These are phyloP conservation scores for Clarias magur DNA, from an alignment of 2,113 vertebrate genomes.

Conservation along the genomic window DNA sequence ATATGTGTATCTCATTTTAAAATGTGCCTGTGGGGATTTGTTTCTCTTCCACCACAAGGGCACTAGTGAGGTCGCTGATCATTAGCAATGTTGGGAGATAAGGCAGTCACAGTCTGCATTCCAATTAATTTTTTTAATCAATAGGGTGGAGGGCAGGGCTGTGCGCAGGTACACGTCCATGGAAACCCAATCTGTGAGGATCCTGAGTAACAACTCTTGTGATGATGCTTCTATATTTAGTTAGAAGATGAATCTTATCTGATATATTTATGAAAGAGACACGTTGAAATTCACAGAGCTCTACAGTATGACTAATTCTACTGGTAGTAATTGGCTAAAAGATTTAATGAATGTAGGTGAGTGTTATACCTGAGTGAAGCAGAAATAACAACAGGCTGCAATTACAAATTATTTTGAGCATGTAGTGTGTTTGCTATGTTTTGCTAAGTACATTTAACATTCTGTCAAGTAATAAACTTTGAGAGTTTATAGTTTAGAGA, in stretches of 20 bases:
- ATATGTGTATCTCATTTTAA: slow-evolving; percentile 6
- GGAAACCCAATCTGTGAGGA: neutral
- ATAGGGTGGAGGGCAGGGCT: neutral
- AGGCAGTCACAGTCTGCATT: neutral
- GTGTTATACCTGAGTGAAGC: neutral
- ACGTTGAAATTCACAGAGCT: neutral
- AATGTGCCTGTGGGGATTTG: slow-evolving; percentile 7
- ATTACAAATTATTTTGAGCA: neutral
- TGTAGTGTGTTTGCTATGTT: neutral
- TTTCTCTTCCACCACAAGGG: neutral
- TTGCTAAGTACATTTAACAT: neutral
- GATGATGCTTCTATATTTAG: neutral
- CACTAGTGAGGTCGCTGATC: neutral
- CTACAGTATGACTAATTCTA: neutral
- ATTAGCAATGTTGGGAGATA: neutral
- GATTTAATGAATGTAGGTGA: neutral
- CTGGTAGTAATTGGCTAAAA: neutral
- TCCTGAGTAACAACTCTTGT: neutral
- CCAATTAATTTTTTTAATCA: neutral
- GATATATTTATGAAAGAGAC: neutral
- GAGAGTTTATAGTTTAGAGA: neutral
- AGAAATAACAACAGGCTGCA: neutral
- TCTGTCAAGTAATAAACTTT: neutral
- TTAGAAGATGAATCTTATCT: neutral
- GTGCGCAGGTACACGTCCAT: neutral